Base-by-base conservation (phyloP, 2,888 invertebrate genomes). In the Ypsolopha sequella region DNA sequence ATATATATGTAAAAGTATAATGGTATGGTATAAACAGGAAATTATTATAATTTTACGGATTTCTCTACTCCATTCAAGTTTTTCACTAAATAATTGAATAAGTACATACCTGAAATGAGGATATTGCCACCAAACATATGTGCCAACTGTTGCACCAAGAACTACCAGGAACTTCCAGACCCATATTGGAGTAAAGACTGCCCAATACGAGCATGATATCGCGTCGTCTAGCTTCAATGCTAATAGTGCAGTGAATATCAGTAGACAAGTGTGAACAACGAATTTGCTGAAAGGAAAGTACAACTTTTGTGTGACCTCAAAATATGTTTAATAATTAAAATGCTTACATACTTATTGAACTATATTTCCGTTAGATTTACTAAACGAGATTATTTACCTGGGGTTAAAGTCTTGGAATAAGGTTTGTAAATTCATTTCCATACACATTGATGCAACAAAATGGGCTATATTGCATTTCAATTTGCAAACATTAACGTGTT, bases 111-210 rank as follows among this genome's bases (percentile, higher is more conserved):
- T 92, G 77, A 96, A 96, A 70, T 97, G 97, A 48, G 99, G 98
- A 85, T 96, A 95, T 64, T 94, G 91, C 92, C 96, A 96, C 97
- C 98, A 99, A 13, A 98, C 94, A 70, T 95, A 94, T 61, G 96
- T 95, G 50, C 99, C 99, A 53, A 97, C 90, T 47, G 93, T 90
- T 43, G 98, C 97, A 54, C 98, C 99, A 51, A 92, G 70, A 41
- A 98, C 92, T 11, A 97, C 98, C 71, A 97, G 89, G 56, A 91
- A 89, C 75, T 99, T 99, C 97, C 99, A 99, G 61, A 97, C 91
- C 98, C 98, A 99, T 70, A 99, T 92, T 50, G 99, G 99, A 14
- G 94, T 90, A 79, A 99, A 99, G 44, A 99, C 93, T 7, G 95
- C 92, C 97, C 98, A 98, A 80, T 94, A 98, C 48, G 95, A 96